These are phyloP conservation scores for Bibio marci DNA, from an alignment of 2,888 invertebrate genomes.

Conservation along the genomic window DNA sequence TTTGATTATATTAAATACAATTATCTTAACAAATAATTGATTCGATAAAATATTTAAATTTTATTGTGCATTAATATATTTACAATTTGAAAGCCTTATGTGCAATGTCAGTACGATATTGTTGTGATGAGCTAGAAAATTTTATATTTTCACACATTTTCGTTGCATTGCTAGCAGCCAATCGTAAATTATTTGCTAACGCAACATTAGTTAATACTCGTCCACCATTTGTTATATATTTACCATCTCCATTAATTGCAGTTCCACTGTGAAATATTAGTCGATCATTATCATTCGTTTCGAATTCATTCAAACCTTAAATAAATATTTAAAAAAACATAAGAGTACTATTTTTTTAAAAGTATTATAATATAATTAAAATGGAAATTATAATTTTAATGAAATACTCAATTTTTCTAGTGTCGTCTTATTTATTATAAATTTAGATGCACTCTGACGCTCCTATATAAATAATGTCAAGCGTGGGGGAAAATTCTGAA, in stretches of 20 bases:
- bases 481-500: no score
- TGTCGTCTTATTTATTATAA: no score
- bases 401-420: no score
- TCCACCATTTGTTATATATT: conserved; percentile 69
- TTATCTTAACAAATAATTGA: not conserved
- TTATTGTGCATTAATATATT: conserved; percentile 8
- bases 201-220: conserved; percentile 74
- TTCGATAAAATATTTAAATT: not conserved
- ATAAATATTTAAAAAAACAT: conserved; percentile 6
- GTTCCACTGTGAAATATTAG: conserved; percentile 81
- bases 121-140: conserved; percentile 73
- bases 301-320: conserved; percentile 40
- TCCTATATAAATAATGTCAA: no score
- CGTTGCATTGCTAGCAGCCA: conserved; percentile 58
- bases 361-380: no score
- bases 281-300: conserved; percentile 33
- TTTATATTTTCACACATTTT: conserved; percentile 51
- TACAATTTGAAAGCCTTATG: conserved; percentile 71
- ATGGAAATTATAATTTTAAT: no score
- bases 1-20: not conserved
- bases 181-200: conserved; percentile 45
- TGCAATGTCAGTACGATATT: conserved; percentile 80
- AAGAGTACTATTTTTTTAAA: not conserved
- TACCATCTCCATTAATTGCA: conserved; percentile 36
- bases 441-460: no score